phyloP scores from a whole-genome alignment of 2,888 invertebrate species.

The Mongoloraphidia duomilia region DNA sequence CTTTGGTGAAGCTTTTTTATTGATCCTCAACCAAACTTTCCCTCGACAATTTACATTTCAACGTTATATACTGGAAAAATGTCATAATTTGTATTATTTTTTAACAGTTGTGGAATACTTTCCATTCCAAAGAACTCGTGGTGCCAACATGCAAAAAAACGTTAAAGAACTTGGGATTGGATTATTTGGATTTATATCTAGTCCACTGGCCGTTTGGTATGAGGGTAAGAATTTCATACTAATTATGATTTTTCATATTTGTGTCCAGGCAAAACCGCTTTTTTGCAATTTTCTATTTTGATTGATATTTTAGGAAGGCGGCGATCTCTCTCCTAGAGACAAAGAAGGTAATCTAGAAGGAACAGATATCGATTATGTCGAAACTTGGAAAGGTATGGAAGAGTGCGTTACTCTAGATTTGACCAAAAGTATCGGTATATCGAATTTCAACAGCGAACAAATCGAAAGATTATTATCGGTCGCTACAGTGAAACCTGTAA shows the following conservation, averaged over 20 bases:
- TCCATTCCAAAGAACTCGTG: slow-evolving; percentile 41
- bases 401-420: slow-evolving; percentile 51
- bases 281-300: no score
- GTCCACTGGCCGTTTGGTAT: slow-evolving; percentile 29
- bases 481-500: slow-evolving; percentile 50
- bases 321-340: slow-evolving; percentile 45
- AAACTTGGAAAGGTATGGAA: slow-evolving; percentile 72
- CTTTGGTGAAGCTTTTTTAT: no score
- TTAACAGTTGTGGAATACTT: slow-evolving; percentile 43
- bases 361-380: slow-evolving; percentile 57
- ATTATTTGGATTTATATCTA: slow-evolving; percentile 25
- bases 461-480: slow-evolving; percentile 49
- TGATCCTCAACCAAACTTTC: no score
- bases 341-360: slow-evolving; percentile 39
- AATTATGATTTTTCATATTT: no score
- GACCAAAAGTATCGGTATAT: slow-evolving; percentile 65
- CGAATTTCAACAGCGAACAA: slow-evolving; percentile 75
- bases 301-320: slow-evolving; percentile 29
- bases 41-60: no score
- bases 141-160: slow-evolving; percentile 27
- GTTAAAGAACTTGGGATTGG: slow-evolving; percentile 20
- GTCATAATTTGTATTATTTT: no score
- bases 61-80: no score
- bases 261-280: no score
- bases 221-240: slow-evolving; percentile 17